Evolutionary conservation across 2,888 invertebrate genomes (phyloP), one percentile per base, ranked within the genome.

Genomic region (Drosophila pullipes): DNA sequence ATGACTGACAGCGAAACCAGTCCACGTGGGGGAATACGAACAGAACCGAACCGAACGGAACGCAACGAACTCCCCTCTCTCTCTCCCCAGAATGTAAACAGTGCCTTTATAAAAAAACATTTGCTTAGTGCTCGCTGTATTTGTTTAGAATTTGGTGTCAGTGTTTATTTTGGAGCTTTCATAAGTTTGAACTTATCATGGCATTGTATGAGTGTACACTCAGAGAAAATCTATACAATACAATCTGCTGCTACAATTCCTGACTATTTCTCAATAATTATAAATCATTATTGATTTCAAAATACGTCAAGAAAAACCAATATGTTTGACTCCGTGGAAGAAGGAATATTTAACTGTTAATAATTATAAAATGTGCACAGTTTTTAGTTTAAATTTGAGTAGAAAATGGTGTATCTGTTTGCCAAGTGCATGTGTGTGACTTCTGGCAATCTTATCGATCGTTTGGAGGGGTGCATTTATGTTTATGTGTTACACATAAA

Each of bases 1-100:
- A 47, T 57, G 55, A 28, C 7, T 39, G 55, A 30, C 55, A 25
- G n/a, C 83, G 72, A 76, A 25, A 16, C 74, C 88, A 85, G 78
- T 76, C 66, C 74, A 64, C 22, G 9, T 22, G 16, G 47, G 22
- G 47, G 47, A 25, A n/a, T n/a, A n/a, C 30, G 47, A 30, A 35
- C 25, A 33, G 25, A 18, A 22, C 16, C 13, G 35, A 35, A 47
- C 13, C 4, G 35, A 4, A 47, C 4, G 13, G 28, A 7, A 33
- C 6, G 11, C 11, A 49, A 47, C 33, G 28, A 22, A 22, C 37
- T 35, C 4, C 28, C 11, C 31, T 4, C 55, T 22, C 37, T 2
- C 11, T 1, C 9, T 31, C 9, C 6, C 50, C n/a, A 4, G 65
- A 52, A 55, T 74, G 79, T 78, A 78, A 78, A 78, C 67, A 78